These are phyloP conservation scores for Hymenopus coronatus DNA, from an alignment of 2,888 invertebrate genomes.

Conservation along the genomic window DNA sequence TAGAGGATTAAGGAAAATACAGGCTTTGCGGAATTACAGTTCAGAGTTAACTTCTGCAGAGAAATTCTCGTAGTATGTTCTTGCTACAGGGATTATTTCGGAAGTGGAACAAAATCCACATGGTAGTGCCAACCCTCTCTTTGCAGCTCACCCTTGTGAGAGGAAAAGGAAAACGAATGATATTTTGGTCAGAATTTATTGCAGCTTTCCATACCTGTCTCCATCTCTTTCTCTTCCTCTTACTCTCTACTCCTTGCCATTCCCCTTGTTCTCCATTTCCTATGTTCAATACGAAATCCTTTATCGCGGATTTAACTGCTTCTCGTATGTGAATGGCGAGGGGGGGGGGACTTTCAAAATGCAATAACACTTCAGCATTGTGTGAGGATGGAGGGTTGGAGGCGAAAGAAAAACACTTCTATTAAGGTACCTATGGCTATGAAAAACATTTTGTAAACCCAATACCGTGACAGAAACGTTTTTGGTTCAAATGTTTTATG, in stretches of 20 bases:
- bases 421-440: background rate
- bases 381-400: background rate
- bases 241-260: background rate
- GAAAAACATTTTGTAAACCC: background rate
- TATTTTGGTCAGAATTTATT: slow-evolving; percentile 9
- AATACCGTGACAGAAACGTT: background rate
- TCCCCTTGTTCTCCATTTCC: background rate
- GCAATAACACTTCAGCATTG: background rate
- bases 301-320: background rate
- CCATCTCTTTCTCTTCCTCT: background rate
- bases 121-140: background rate
- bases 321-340: background rate
- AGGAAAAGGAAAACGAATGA: background rate
- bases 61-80: background rate
- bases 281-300: slow-evolving; percentile 9
- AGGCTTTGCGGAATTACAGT: background rate
- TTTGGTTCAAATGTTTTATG: background rate
- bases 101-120: background rate
- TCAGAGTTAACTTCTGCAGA: background rate
- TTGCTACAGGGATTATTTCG: background rate
- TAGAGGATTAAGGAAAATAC: background rate
- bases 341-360: background rate
- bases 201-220: background rate
- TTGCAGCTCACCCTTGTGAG: background rate
- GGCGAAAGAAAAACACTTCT: background rate